Base-by-base conservation (phyloP, 2,888 invertebrate species). In the Seladonia tumulorum region DNA sequence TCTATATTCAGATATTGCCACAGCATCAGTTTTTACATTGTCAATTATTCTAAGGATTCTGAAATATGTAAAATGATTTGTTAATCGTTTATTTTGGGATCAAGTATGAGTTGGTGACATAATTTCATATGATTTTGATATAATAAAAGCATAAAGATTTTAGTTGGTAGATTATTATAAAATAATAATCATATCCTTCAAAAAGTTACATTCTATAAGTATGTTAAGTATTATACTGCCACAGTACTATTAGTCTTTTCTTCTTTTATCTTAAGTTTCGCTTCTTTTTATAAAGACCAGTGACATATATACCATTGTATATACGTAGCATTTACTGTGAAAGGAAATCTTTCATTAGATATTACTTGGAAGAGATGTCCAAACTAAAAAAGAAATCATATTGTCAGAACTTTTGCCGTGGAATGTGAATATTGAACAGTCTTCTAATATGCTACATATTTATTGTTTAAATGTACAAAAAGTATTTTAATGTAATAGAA, bases 361-460 rank as follows among this genome's bases (percentile, higher is more conserved):
- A 74, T 66, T 71, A 80, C 60, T 63, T 42, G 79, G 78, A 79
- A 60, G 29, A 84, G 49, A 71, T 85, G 71, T 76, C 72, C 74
- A 16, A 47, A 70, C 82, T 57, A 83, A 66, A 82, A 39, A 29
- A 18, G 5, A 42, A 76, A 80, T 81, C 70, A 42, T 57, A n/a
- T 81, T 70, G 53, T 80, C 60, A 45, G 76, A 77, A 53, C 83
- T 76, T 80, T 84, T 78, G 60, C 83, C 60, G 75, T 79, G 80
- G 87, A 88, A 90, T 90, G 90, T 90, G 90, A 90, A 90, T 90
- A 90, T 76, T 87, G 90, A 88, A 90, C 88, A 88, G 82, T 76
- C 57, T 81, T 74, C 72, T 76, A 57, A 85, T 82, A 82, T 76
- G 84, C 68, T 76, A 73, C 77, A 57, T 89, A 86, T 90, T 87